Evolutionary conservation across 2,888 invertebrate genomes (phyloP), one percentile per base, ranked within the genome.

Genomic region (Fragum sueziense): DNA sequence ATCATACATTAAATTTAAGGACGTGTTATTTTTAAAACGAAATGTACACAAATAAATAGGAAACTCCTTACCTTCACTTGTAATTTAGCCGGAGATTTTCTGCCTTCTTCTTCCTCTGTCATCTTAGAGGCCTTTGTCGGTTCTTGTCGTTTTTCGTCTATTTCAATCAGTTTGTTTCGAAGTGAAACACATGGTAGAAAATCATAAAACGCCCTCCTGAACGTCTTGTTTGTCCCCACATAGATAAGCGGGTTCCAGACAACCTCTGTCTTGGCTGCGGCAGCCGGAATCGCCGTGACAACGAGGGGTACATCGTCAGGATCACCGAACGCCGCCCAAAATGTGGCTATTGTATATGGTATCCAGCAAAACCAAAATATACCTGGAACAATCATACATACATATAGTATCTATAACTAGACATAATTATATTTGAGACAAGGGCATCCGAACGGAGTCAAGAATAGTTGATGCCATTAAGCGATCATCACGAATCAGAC

Each of bases 231-330:
- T 25, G 88, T 88, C 25, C 79, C 84, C 51, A 90, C 89, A 79
- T 91, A 91, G 31, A 91, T 86, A n/a, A 91, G 70, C 14, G 91
- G 89, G 73, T 90, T 89, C 88, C 88, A 90, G 9, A 90, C 78
- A 20, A 87, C 81, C 3, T 88, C 74, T 22, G 87, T 84, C 71
- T 91, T 91, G 69, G 91, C 91, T 2, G 88, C 54, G 11, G 87
- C 68, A 1, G 90, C 88, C 0, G 91, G 90, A 9, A 89, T 31
- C 4, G 86, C 86, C 29, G 82, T 82, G 7, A 85, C 72, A 4
- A 84, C 69, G 1, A 86, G 67, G 6, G 88, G 86, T 9, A 90
- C 76, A 41, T 74, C 37, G 20, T 73, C 73, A 1, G 80, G 79
- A 29, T 83, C 79, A 4, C 87, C 87, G 37, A 90, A 87, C 2